A percentile compares a stretch with the other conserved stretches of the same genome.
phyloP scores from a whole-genome alignment of 2,888 invertebrate genomes.

The Drosophila neoperkinsi region DNA sequence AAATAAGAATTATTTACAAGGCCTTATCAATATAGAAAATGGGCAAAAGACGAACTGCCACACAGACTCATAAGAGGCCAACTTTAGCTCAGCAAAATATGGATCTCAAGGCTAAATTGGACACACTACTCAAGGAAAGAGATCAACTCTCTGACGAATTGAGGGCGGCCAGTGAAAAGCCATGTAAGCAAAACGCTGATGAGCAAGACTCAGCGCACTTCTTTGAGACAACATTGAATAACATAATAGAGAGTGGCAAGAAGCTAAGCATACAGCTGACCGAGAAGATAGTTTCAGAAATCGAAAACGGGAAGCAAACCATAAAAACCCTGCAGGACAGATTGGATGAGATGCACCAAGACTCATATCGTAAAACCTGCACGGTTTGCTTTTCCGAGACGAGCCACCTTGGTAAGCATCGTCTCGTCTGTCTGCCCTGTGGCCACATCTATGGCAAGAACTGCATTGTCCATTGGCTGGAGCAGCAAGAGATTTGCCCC shows the following conservation, averaged over 20 bases:
- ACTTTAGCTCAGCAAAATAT: neutral
- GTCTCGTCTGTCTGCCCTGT: neutral
- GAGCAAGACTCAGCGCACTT: neutral
- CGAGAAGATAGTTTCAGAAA: neutral
- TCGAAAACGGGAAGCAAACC: no score
- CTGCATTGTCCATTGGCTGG: neutral
- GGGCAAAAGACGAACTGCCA: neutral
- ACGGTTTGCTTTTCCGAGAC: neutral
- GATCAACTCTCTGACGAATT: neutral
- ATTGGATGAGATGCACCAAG: neutral
- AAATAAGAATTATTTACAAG: neutral
- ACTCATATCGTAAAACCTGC: neutral
- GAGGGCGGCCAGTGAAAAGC: neutral
- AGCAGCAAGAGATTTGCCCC: neutral
- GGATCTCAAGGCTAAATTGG: rapidly evolving
- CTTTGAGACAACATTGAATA: neutral
- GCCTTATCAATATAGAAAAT: neutral
- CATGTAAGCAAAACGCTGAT: neutral
- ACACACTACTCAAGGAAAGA: neutral
- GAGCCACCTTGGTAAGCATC: neutral
- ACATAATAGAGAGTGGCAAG: rapidly evolving
- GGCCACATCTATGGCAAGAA: neutral
- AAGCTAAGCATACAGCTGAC: neutral
- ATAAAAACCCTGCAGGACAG: rapidly evolving
- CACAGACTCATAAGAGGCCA: rapidly evolving